phyloP scores from a whole-genome alignment of 2,888 invertebrate species.

The Tetanocera ferruginea region DNA sequence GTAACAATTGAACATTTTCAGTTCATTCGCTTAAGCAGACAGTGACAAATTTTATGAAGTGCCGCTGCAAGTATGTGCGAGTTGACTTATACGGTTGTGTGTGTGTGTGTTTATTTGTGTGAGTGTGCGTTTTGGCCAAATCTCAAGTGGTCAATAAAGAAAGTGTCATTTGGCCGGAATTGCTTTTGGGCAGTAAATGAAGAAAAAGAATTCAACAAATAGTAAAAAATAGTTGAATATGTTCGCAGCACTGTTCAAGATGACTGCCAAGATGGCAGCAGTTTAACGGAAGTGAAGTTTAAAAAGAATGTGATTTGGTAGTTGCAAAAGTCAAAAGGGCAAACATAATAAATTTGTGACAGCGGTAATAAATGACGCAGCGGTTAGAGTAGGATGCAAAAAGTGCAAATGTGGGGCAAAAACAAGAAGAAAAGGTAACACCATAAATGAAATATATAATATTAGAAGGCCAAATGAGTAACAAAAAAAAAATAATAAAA shows the following conservation, averaged over 20 bases:
- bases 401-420: no score
- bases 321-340: not conserved
- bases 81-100: not conserved
- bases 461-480: no score
- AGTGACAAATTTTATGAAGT: constrained; percentile 42
- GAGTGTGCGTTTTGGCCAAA: constrained; percentile 36
- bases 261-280: constrained; percentile 21
- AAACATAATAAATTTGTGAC: constrained; percentile 8
- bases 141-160: constrained; percentile 55
- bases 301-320: constrained; percentile 15
- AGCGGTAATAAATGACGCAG: not conserved
- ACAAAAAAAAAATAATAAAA: no score
- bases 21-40: constrained; percentile 35
- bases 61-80: constrained; percentile 13
- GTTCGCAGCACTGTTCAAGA: constrained; percentile 20
- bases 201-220: constrained; percentile 32
- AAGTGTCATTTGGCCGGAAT: constrained; percentile 49
- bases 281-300: constrained; percentile 9
- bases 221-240: not conserved
- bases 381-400: no score
- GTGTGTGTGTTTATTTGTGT: constrained; percentile 3
- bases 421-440: no score
- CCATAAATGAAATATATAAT: no score
- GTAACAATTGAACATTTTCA: constrained; percentile 9
- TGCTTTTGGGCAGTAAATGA: constrained; percentile 40